A percentile compares a stretch with the other conserved stretches of the same genome.
Evolutionary conservation across 2,888 invertebrate species (phyloP).

Genomic region (Chrysotoxum bicinctum): DNA sequence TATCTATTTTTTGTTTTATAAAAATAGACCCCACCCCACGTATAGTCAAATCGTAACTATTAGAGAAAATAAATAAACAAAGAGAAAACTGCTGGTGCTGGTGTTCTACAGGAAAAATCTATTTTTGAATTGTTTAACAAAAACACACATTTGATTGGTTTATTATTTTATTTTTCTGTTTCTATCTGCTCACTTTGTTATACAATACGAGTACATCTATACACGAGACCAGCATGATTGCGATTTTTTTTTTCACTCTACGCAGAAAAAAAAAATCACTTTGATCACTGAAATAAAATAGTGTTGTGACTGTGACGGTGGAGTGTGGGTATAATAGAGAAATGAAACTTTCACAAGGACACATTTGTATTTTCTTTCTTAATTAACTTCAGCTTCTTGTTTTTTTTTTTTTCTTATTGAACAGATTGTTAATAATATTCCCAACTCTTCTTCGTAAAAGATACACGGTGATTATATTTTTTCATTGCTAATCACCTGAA

Average conservation of each 20-base stretch:
- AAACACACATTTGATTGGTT: conserved; percentile 63
- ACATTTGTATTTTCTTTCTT: conserved; percentile 1
- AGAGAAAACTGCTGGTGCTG: conserved; percentile 34
- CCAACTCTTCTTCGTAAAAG: background rate
- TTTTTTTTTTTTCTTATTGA: background rate
- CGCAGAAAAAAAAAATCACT: conserved; percentile 22
- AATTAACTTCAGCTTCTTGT: background rate
- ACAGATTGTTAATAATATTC: conserved; percentile 5
- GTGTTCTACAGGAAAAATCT: conserved; percentile 40
- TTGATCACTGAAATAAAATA: conserved; percentile 1
- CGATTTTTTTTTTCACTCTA: background rate
- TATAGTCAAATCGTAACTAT: conserved; percentile 45
- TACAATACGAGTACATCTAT: conserved; percentile 10
- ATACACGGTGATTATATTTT: conserved; percentile 6
- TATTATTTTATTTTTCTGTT: conserved; percentile 36
- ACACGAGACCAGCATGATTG: background rate
- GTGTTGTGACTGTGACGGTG: conserved; percentile 15
- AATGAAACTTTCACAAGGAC: conserved; percentile 30
- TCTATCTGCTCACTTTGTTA: conserved; percentile 14
- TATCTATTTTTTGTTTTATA: conserved; percentile 10
- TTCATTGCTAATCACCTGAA: conserved; percentile 15
- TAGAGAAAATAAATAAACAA: conserved; percentile 43
- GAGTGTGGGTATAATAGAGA: background rate
- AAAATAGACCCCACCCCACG: conserved; percentile 57
- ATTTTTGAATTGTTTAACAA: conserved; percentile 55